Base-by-base conservation (phyloP, 2,888 invertebrate genomes). In the Chrysopilus asiliformis region DNA sequence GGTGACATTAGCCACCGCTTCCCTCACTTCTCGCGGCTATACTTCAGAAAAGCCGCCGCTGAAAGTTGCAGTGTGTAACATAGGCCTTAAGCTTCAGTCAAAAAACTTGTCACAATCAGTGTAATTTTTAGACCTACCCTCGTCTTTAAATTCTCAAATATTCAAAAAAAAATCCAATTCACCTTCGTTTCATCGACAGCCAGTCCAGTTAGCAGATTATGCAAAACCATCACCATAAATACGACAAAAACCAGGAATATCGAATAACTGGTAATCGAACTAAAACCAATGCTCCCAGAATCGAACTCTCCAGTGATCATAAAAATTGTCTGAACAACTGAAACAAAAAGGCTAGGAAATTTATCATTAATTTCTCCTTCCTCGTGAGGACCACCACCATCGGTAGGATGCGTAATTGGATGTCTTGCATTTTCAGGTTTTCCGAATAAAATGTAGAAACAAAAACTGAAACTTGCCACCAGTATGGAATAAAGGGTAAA, bases 251-350 rank as follows among this genome's bases (percentile, higher is more conserved):
- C 64, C 16, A 82, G 68, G 53, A 87, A 86, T 37, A 86, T 71
- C 4, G 81, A 52, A 51, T 80, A 82, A 52, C 83, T 81, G 19
- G 75, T 72, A 4, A 76, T 58, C 8, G 80, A 79, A 33, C 73
- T 64, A 52, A 86, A 85, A 32, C 81, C 75, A 30, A 86, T 76
- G 8, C 76, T 75, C 10, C 76, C 70, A 1, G 83, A 83, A 51
- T 86, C 85, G 48, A 85, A 84, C 59, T 86, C 86, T 9, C 86
- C 86, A 0, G 85, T 85, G 45, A 85, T 66, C 86, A 86, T 86
- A 2, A 85, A 79, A 16, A 85, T 75, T 1, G 85, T 85, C 61
- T 85, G 86, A 47, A 86, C 82, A 25, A 85, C 53, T 0, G 85
- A 79, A 41, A 72, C 68, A 3, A 72, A 76, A 1, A 81, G 79